These are phyloP conservation scores for Eulithis prunata DNA, from an alignment of 2,888 invertebrate species.

Conservation along the genomic window DNA sequence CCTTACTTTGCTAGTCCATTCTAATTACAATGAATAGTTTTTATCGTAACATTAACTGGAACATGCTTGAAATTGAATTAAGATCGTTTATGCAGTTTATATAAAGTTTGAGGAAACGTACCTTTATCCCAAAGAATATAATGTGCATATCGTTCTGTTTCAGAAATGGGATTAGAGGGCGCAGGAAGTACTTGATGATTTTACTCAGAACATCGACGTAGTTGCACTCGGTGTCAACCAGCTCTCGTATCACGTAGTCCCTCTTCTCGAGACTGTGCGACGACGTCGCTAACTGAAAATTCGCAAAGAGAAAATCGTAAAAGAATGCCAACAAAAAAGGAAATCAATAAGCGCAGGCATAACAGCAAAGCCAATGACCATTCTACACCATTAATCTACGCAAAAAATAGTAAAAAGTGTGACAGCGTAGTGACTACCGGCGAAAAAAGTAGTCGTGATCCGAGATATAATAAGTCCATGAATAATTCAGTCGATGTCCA, in stretches of 20 bases:
- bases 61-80: not conserved
- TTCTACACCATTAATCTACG: slow-evolving; percentile 47
- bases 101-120: slow-evolving; percentile 63
- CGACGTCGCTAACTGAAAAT: slow-evolving; percentile 75
- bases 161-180: slow-evolving; percentile 89
- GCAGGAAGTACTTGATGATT: slow-evolving; percentile 91
- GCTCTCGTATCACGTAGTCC: slow-evolving; percentile 96
- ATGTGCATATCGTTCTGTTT: slow-evolving; percentile 89
- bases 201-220: slow-evolving; percentile 97
- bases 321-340: slow-evolving; percentile 21
- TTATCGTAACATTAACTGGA: not conserved
- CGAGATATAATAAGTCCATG: slow-evolving; percentile 68
- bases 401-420: slow-evolving; percentile 40
- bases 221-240: slow-evolving; percentile 98
- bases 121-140: slow-evolving; percentile 96
- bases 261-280: slow-evolving; percentile 91
- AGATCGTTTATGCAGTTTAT: not conserved
- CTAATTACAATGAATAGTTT: not conserved
- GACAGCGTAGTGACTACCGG: slow-evolving; percentile 43
- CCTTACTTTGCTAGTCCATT: slow-evolving; percentile 5
- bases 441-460: slow-evolving; percentile 57
- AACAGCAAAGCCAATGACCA: slow-evolving; percentile 45
- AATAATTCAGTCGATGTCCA: slow-evolving; percentile 67
- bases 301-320: slow-evolving; percentile 25
- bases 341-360: slow-evolving; percentile 38